These are phyloP conservation scores for Elysia chlorotica DNA, from an alignment of 1,140 invertebrate species.

Conservation along the genomic window DNA sequence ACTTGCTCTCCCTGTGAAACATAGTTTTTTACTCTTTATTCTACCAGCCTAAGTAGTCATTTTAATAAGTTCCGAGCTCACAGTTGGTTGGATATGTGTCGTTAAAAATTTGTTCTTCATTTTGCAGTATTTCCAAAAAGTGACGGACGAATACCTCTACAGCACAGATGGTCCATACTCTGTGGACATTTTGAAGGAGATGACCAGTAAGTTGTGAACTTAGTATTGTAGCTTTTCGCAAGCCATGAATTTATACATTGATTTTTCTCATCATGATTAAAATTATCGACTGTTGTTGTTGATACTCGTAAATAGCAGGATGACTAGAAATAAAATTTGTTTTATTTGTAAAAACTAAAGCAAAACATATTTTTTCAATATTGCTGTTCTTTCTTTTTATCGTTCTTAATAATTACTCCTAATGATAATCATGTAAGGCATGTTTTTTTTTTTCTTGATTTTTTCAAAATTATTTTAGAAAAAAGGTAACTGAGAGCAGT, in stretches of 20 bases:
- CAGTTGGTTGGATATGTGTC: no score
- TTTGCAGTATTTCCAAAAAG: conserved; percentile 50
- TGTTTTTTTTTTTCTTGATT: background rate
- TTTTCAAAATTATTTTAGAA: background rate
- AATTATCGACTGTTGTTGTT: background rate
- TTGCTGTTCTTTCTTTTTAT: background rate
- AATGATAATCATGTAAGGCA: background rate
- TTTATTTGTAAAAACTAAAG: background rate
- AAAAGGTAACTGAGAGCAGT: background rate
- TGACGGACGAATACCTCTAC: conserved; percentile 55
- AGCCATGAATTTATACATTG: background rate
- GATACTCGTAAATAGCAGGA: background rate
- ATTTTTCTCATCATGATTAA: background rate
- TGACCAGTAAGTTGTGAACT: conserved; percentile 56
- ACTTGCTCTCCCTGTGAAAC: no score
- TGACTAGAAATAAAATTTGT: background rate
- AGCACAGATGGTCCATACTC: conserved; percentile 50
- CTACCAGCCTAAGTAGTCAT: no score
- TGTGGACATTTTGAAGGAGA: conserved; percentile 59
- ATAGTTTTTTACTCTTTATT: no score
- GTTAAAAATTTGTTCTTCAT: no score
- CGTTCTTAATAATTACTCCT: background rate
- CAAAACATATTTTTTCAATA: background rate
- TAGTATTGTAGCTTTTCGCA: background rate
- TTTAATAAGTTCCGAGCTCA: no score